A percentile compares a stretch with the other conserved stretches of the same genome.
These are phyloP conservation scores for Cephus runcator DNA, from an alignment of 2,888 invertebrate genomes.

Conservation along the genomic window DNA sequence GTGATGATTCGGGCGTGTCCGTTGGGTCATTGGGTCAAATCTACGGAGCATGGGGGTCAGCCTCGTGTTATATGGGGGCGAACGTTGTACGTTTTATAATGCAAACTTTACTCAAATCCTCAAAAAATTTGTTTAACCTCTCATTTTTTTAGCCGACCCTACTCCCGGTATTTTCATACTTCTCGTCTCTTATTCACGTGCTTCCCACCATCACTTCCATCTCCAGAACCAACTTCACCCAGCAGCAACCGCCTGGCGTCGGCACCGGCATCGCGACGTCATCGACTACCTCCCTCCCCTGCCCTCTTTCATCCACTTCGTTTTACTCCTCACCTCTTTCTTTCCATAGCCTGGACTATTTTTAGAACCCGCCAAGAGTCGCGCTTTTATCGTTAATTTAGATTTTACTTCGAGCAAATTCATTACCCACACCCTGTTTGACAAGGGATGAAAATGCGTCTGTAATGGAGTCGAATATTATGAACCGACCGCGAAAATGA, in stretches of 20 bases:
- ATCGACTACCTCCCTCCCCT: too few relatives aligned
- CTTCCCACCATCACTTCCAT: too few relatives aligned
- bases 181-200: neutral
- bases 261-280: too few relatives aligned
- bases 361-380: slow-evolving; percentile 13
- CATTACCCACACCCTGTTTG: neutral
- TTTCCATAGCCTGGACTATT: neutral
- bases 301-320: too few relatives aligned
- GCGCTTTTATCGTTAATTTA: slow-evolving; percentile 19
- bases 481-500: too few relatives aligned
- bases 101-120: slow-evolving; percentile 47
- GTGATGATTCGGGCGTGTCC: slow-evolving; percentile 49
- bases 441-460: too few relatives aligned
- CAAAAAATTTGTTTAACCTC: too few relatives aligned
- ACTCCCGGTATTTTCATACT: neutral
- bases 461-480: too few relatives aligned
- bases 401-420: slow-evolving; percentile 11
- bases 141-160: neutral
- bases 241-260: too few relatives aligned
- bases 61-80: slow-evolving; percentile 36
- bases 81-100: slow-evolving; percentile 41
- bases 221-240: too few relatives aligned
- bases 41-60: slow-evolving; percentile 52
- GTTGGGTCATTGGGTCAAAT: slow-evolving; percentile 65
- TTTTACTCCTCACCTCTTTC: too few relatives aligned